Evolutionary conservation across 2,888 invertebrate genomes (phyloP).

Genomic region (Reticulitermes lucifugus): DNA sequence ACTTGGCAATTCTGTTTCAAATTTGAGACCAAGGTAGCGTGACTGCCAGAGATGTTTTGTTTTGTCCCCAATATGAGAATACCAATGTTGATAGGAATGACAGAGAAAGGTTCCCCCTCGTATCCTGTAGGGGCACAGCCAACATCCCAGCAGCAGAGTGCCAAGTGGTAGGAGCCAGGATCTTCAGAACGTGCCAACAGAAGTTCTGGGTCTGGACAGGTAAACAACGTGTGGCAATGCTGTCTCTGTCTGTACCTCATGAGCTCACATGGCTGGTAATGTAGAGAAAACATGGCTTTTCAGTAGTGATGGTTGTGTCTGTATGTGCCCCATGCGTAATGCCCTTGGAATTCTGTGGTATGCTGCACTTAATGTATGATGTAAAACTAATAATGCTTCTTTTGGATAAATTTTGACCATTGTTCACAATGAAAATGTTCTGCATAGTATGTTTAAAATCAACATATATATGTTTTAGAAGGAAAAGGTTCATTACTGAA

Average conservation of each 20-base stretch:
- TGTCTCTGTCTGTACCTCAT: neutral
- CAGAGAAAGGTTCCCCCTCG: conserved; percentile 52
- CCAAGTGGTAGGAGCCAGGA: conserved; percentile 19
- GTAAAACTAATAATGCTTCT: no score
- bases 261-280: neutral
- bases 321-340: no score
- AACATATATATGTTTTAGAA: no score
- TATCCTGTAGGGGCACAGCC: conserved; percentile 31
- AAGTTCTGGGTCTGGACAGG: conserved; percentile 1
- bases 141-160: conserved; percentile 21
- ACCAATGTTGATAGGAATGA: conserved; percentile 51
- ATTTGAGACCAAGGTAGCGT: neutral
- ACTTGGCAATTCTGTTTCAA: no score
- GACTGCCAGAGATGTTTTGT: neutral
- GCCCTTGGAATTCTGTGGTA: no score
- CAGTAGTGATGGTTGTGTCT: no score
- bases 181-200: neutral
- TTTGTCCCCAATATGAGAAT: conserved; percentile 40
- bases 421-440: no score
- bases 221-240: neutral
- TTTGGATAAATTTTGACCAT: no score
- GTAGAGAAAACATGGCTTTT: neutral
- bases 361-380: no score
- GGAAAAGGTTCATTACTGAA: no score
- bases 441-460: no score